phyloP scores from a whole-genome alignment of 30 jellyfish, hydroid and myxozoan genomes.

The Hydractinia echinata region DNA sequence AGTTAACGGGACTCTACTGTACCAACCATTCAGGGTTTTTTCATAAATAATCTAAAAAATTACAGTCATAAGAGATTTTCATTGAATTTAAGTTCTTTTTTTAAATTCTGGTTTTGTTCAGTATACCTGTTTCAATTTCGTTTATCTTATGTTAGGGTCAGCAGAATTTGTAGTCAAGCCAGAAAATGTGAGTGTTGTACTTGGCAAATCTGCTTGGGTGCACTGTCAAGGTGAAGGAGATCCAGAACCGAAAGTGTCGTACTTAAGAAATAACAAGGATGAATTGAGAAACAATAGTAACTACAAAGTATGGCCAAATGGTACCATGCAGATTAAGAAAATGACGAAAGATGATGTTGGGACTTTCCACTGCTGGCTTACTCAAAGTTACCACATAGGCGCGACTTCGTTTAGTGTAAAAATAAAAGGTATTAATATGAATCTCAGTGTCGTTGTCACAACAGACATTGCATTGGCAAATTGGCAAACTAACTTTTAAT shows the following conservation, averaged over 20 bases:
- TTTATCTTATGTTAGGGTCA: conserved; percentile 37
- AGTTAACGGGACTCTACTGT: too few relatives aligned
- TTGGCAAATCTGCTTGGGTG: conserved; percentile 66
- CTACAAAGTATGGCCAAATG: conserved; percentile 44
- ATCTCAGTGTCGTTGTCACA: too few relatives aligned
- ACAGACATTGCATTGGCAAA: too few relatives aligned
- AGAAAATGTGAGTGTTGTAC: conserved; percentile 37
- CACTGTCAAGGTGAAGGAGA: conserved; percentile 68
- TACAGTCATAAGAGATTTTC: too few relatives aligned
- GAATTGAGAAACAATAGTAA: conserved; percentile 20
- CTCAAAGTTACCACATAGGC: neutral
- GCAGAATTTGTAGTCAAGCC: conserved; percentile 61
- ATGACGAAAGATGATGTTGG: conserved; percentile 54
- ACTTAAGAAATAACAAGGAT: conserved; percentile 36
- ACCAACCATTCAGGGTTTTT: too few relatives aligned
- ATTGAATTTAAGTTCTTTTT: too few relatives aligned
- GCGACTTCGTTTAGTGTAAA: too few relatives aligned
- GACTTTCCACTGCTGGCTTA: conserved; percentile 49
- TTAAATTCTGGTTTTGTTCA: too few relatives aligned
- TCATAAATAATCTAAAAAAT: too few relatives aligned
- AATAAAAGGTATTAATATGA: too few relatives aligned
- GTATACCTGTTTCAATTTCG: too few relatives aligned
- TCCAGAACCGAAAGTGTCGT: conserved; percentile 61
- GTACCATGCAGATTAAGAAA: conserved; percentile 48
- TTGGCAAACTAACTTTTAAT: too few relatives aligned